A percentile compares a stretch with the other conserved stretches of the same genome.
Evolutionary conservation across 1,140 invertebrate genomes (phyloP).

Genomic region (Andricus grossulariae): DNA sequence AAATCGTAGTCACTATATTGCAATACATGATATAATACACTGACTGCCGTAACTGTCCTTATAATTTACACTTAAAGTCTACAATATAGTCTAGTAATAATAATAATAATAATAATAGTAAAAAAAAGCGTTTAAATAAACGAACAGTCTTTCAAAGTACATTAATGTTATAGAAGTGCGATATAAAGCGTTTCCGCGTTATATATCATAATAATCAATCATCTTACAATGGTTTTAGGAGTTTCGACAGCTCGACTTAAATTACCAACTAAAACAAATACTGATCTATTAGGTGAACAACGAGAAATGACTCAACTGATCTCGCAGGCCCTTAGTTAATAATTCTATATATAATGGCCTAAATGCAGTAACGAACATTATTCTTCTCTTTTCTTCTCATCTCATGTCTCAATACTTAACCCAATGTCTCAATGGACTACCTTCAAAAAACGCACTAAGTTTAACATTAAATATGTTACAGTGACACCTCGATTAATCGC

Average conservation of each 20-base stretch:
- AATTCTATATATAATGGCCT: not conserved
- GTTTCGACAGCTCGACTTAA: slow-evolving; percentile 1
- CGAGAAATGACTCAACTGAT: slow-evolving; percentile 12
- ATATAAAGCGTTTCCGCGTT: slow-evolving; percentile 14
- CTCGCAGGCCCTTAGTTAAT: not conserved
- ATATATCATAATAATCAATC: not conserved
- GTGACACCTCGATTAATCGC: slow-evolving; percentile 33
- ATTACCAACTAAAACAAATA: slow-evolving; percentile 24
- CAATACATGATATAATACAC: slow-evolving; percentile 49
- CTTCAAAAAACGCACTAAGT: slow-evolving; percentile 41
- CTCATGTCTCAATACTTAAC: slow-evolving; percentile 17
- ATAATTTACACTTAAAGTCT: slow-evolving; percentile 44
- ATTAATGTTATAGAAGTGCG: slow-evolving; percentile 22
- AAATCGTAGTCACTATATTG: slow-evolving; percentile 53
- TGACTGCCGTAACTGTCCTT: slow-evolving; percentile 44
- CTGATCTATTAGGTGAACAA: slow-evolving; percentile 26
- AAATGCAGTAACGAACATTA: slow-evolving; percentile 12
- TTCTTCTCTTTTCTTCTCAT: not conserved
- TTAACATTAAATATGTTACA: slow-evolving; percentile 48
- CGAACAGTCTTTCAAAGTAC: slow-evolving; percentile 53
- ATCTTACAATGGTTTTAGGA: slow-evolving; percentile 4
- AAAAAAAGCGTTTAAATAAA: slow-evolving; percentile 42
- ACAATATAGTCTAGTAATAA: slow-evolving; percentile 38
- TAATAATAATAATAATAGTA: slow-evolving; percentile 11
- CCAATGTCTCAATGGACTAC: not conserved